These are phyloP conservation scores for Hydrotaea cyrtoneurina DNA, from an alignment of 2,888 invertebrate genomes.

Conservation along the genomic window DNA sequence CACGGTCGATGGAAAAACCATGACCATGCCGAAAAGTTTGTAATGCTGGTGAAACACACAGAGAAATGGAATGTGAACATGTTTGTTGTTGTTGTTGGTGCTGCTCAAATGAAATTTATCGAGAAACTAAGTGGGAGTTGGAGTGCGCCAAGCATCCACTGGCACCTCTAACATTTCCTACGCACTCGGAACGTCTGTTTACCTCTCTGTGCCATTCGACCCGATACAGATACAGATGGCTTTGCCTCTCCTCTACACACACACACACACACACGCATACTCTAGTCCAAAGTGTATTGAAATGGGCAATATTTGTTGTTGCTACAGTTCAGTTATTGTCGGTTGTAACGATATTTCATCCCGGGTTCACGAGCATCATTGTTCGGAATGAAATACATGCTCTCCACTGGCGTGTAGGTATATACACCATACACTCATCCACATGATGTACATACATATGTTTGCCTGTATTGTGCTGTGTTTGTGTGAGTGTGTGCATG, in stretches of 20 bases:
- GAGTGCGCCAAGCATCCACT: conserved; percentile 13
- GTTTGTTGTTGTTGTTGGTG: neutral
- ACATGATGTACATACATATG: no score
- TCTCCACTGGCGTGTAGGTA: no score
- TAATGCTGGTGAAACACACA: conserved; percentile 32
- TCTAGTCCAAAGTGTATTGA: conserved; percentile 47
- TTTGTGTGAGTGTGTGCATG: conserved; percentile 18
- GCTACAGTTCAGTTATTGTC: conserved; percentile 10
- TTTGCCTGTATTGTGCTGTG: neutral
- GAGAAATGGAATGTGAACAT: conserved; percentile 1
- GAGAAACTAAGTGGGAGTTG: conserved; percentile 34
- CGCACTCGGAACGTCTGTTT: no score
- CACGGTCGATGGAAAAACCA: conserved; percentile 71
- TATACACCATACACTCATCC: neutral
- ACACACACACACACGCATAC: neutral
- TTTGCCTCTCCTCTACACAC: no score
- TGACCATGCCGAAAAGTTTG: conserved; percentile 77
- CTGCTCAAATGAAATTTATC: neutral
- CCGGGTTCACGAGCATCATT: conserved; percentile 11
- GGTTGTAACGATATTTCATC: conserved; percentile 46
- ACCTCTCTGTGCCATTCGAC: no score
- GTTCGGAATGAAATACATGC: no score
- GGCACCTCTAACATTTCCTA: neutral
- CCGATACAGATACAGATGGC: no score
- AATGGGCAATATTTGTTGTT: conserved; percentile 39